Percentiles rank a stretch among this genome's conserved stretches.
phyloP scores from a whole-genome alignment of 2,797 vertebrate species.

The Eurystomus glaucurus region DNA sequence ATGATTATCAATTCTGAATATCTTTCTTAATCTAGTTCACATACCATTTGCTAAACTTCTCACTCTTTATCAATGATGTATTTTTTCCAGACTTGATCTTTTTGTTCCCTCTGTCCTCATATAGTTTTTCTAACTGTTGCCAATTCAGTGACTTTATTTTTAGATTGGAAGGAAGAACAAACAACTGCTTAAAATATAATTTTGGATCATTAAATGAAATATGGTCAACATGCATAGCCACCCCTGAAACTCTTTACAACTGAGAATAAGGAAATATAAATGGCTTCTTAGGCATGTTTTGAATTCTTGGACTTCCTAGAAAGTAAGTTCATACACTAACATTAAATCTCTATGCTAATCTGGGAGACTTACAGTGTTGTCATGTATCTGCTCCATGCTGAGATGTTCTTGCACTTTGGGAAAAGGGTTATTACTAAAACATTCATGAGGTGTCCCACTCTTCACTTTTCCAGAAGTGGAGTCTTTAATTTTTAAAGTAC shows the following conservation, averaged over 20 bases:
- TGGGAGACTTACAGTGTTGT: not conserved
- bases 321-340: not conserved
- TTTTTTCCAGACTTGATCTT: not conserved
- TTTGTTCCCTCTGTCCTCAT: not conserved
- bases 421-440: not conserved
- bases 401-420: not conserved
- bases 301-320: not conserved
- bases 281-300: not conserved
- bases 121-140: not conserved
- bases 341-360: not conserved
- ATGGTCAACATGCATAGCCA: not conserved
- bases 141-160: not conserved
- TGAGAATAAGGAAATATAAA: not conserved
- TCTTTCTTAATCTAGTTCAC: constrained; percentile 36
- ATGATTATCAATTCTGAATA: not conserved
- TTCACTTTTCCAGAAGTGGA: not conserved
- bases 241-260: not conserved
- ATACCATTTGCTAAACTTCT: not conserved
- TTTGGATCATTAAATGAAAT: not conserved
- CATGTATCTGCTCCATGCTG: not conserved
- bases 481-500: not conserved
- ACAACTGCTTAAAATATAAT: not conserved
- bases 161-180: not conserved
- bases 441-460: not conserved
- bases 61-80: not conserved